Conservation (phyloP, 2,888 invertebrate genomes). For the Diaprepes abbreviatus region DNA sequence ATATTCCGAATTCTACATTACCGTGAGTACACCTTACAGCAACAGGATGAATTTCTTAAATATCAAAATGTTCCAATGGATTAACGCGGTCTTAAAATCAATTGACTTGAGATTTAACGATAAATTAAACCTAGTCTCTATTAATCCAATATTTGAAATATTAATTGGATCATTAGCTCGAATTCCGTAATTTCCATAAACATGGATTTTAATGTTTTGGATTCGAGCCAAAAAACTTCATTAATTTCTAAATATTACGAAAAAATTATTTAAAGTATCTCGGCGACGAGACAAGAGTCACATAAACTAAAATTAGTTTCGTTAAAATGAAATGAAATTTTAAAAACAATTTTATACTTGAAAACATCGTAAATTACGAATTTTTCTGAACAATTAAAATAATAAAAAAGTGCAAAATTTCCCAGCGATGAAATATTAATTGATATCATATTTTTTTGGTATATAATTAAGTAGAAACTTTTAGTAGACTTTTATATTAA, state of each 20-base stretch:
- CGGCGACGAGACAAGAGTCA: constrained; percentile 4
- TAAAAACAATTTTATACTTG: neutral
- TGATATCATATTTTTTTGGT: no score
- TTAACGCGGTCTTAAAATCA: neutral
- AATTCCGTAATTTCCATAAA: constrained; percentile 25
- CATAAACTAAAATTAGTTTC: constrained; percentile 10
- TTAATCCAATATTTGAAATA: constrained; percentile 12
- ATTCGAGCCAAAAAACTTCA: constrained; percentile 15
- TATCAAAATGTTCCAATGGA: neutral
- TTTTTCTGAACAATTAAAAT: neutral
- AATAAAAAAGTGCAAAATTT: no score
- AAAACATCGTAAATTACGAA: neutral
- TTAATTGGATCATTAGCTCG: constrained; percentile 26
- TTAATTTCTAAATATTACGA: constrained; percentile 23
- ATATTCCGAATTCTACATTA: no score
- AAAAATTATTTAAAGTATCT: constrained; percentile 8
- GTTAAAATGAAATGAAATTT: neutral
- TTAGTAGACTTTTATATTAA: no score
- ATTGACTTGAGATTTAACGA: neutral
- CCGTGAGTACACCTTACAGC: no score
- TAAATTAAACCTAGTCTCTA: constrained; percentile 9
- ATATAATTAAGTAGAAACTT: no score
- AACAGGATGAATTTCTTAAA: no score
- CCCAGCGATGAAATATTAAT: no score
- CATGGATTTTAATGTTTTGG: constrained; percentile 33